Evolutionary conservation across 2,888 invertebrate species (phyloP), one percentile per base, ranked within the genome.

Genomic region (Drosophila cracens): DNA sequence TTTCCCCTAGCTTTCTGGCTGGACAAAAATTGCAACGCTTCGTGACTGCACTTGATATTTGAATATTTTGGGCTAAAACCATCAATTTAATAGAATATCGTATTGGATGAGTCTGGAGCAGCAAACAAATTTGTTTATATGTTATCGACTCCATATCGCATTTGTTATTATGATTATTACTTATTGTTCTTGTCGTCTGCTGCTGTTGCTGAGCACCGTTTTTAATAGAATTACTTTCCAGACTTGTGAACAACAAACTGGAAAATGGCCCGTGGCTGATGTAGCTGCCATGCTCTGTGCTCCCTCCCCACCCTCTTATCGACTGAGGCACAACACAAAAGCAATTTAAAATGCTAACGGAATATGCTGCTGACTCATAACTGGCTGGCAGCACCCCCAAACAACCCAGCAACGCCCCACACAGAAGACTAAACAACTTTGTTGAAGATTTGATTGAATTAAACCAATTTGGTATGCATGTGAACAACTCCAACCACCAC

Each of bases 191-290:
- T 70, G 51, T 63, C 57, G 69, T 70, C 67, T 61, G 56, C 67
- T 70, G 66, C 54, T 72, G 38, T 33, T 51, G 29, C 29, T 48
- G 51, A 10, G 54, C 31, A 46, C 16, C 36, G 52, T 70, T 83
- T 85, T 76, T 81, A 88, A 86, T 86, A 75, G 69, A 88, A 88
- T 86, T 80, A 83, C 88, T 76, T 85, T 75, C 48, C 71, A 63
- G 79, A 70, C 72, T 82, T 70, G 38, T 65, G 72, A 75, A 40
- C 70, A 84, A 72, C 66, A 70, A 58, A 62, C 62, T 64, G 70
- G 40, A 69, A 77, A 79, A 74, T 67, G 40, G 66, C 83, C 74
- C 29, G 5, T 18, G 67, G 72, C 56, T 29, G 52, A 18, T 48
- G 63, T 29, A 53, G 62, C 31, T 48, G 40, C 34, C 27, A 21